phyloP scores from a whole-genome alignment of 2,797 vertebrate species.

The Anisognathus igniventris region DNA sequence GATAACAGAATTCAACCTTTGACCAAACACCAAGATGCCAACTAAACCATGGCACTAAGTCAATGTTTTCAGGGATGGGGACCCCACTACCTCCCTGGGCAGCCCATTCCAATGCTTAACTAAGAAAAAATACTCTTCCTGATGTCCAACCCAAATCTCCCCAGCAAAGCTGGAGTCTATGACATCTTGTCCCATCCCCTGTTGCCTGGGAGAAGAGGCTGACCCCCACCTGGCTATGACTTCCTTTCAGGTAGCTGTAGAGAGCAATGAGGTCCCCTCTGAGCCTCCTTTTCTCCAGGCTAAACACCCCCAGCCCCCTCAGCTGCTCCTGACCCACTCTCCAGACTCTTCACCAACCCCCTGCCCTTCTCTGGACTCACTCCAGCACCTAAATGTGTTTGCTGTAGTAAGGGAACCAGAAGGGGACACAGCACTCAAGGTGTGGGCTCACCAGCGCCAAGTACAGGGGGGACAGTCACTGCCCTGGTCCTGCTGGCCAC shows the following conservation, averaged over 20 bases:
- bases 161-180: neutral
- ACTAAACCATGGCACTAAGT: neutral
- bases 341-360: neutral
- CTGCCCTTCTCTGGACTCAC: neutral
- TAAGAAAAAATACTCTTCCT: neutral
- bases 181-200: neutral
- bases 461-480: neutral
- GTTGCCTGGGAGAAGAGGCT: neutral
- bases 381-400: neutral
- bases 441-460: neutral
- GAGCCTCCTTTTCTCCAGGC: neutral
- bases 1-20: neutral
- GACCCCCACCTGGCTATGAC: rapidly evolving
- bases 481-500: neutral
- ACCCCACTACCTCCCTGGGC: neutral
- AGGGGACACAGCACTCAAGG: neutral
- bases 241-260: neutral
- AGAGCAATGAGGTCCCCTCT: neutral
- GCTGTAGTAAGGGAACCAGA: neutral
- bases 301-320: neutral
- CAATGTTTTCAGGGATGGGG: neutral
- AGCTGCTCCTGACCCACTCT: neutral
- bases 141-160: neutral
- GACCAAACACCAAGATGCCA: neutral
- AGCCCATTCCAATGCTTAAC: neutral